Evolutionary conservation across 2,888 invertebrate genomes (phyloP).

Genomic region (Exephanes ischioxanthus): DNA sequence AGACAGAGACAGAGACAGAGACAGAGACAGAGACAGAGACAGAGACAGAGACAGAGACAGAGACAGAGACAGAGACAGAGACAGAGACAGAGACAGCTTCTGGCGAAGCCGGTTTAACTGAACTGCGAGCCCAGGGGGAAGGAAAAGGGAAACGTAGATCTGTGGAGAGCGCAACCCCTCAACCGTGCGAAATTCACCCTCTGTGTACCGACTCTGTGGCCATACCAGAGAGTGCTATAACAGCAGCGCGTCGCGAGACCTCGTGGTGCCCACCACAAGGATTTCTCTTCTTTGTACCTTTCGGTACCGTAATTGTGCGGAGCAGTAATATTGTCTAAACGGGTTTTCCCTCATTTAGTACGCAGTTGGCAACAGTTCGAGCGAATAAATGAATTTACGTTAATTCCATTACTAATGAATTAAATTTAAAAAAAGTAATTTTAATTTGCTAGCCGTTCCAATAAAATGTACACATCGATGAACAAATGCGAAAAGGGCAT

Average conservation of each 20-base stretch:
- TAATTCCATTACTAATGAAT: slow-evolving; percentile 5
- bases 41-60: slow-evolving; percentile 59
- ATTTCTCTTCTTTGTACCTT: slow-evolving; percentile 64
- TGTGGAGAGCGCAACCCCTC: slow-evolving; percentile 41
- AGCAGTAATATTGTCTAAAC: slow-evolving; percentile 53
- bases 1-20: slow-evolving; percentile 60
- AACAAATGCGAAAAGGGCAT: too few species aligned
- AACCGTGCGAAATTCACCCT: slow-evolving; percentile 73
- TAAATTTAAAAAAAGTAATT: not conserved
- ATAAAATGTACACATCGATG: too few species aligned
- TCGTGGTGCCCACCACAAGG: slow-evolving; percentile 43
- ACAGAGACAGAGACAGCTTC: slow-evolving; percentile 62
- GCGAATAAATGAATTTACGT: slow-evolving; percentile 51
- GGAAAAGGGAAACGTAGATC: slow-evolving; percentile 36
- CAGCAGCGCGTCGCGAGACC: slow-evolving; percentile 63
- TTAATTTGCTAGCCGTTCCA: not conserved
- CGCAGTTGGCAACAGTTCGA: slow-evolving; percentile 41
- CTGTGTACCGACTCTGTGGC: slow-evolving; percentile 60
- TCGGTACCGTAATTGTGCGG: slow-evolving; percentile 51
- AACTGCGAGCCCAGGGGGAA: slow-evolving; percentile 28
- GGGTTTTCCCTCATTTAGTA: slow-evolving; percentile 29
- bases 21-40: slow-evolving; percentile 60
- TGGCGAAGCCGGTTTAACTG: slow-evolving; percentile 57
- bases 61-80: slow-evolving; percentile 50
- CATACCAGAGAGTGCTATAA: slow-evolving; percentile 43